Base-by-base conservation (phyloP, 2,888 invertebrate genomes). In the Tinea pellionella region DNA sequence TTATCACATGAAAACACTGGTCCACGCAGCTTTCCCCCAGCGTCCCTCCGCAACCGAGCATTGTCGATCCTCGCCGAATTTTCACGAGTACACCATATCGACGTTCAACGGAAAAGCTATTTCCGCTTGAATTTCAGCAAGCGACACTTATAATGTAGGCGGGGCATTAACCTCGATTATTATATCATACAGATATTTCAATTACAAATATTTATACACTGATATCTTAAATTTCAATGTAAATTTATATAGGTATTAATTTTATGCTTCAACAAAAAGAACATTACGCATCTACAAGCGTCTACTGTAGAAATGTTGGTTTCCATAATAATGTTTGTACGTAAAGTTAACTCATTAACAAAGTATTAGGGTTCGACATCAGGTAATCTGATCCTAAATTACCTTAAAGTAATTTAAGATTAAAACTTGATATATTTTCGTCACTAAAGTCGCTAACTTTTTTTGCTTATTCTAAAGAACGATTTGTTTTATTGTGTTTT, bases 101-200 rank as follows among this genome's bases (percentile, higher is more conserved):
- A 85, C 80, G 83, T 77, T 6, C 41, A 41, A 13, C 77, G 77
- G 77, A 75, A 80, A 81, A 81, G 78, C 68, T 67, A 68, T 81
- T 83, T 77, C 74, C 82, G 79, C 83, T 82, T 82, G 80, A 83
- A 83, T 85, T 85, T 83, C 75, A 68, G 6, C 37, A 37, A 37
- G 2, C 9, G 37, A 37, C 37, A 37, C n/a, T 9, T 37, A 9
- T 37, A 37, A 2, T 37, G 11, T 47, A n/a, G 13, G 6, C 13
- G 2, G 47, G 47, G 9, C 47, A 47, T n/a, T 47, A 15, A 47
- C 47, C n/a, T 47, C 37, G 15, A 47, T 47, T 4, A 15, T 13
- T 9, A 13, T 47, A 12, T n/a, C 41, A 12, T 41, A 41, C 3
- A 13, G 15, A 1, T 13, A 47, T 47, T 7, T 13, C 8, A 7